phyloP scores from a whole-genome alignment of 2,113 vertebrate genomes.

The Spilogale gracilis region DNA sequence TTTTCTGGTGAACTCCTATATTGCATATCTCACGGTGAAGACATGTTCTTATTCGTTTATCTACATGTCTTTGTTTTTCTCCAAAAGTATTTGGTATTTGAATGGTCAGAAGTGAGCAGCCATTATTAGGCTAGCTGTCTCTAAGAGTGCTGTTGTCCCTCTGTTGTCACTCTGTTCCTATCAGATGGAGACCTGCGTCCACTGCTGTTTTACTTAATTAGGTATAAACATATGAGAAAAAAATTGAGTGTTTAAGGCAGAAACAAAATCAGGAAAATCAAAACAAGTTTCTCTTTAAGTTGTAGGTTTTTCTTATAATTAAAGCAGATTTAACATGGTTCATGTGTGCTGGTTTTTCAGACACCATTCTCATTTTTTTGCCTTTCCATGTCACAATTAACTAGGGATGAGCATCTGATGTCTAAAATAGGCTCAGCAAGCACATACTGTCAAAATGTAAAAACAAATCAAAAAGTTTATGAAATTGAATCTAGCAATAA shows the following conservation, averaged over 20 bases:
- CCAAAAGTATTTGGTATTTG: not conserved
- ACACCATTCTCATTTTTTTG: not conserved
- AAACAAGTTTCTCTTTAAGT: not conserved
- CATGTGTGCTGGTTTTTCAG: not conserved
- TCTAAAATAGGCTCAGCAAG: not conserved
- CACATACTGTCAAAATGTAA: not conserved
- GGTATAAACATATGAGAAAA: not conserved
- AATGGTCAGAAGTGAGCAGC: not conserved
- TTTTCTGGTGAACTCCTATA: not conserved
- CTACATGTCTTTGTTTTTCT: not conserved
- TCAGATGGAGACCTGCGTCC: not conserved
- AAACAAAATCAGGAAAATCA: not conserved
- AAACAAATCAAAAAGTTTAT: not conserved
- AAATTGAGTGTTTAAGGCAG: not conserved
- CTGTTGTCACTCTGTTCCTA: not conserved
- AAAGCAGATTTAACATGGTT: not conserved
- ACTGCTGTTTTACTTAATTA: not conserved
- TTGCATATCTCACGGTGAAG: not conserved
- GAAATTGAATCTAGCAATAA: not conserved
- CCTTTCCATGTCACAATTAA: not conserved
- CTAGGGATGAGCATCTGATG: not conserved
- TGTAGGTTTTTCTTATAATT: constrained; percentile 15
- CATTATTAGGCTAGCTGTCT: not conserved
- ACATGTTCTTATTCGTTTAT: not conserved
- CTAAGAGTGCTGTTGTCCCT: not conserved